A percentile compares a stretch with the other conserved stretches of the same genome.
Evolutionary conservation across 2,888 invertebrate genomes (phyloP).

Genomic region (Nymphalis polychloros): DNA sequence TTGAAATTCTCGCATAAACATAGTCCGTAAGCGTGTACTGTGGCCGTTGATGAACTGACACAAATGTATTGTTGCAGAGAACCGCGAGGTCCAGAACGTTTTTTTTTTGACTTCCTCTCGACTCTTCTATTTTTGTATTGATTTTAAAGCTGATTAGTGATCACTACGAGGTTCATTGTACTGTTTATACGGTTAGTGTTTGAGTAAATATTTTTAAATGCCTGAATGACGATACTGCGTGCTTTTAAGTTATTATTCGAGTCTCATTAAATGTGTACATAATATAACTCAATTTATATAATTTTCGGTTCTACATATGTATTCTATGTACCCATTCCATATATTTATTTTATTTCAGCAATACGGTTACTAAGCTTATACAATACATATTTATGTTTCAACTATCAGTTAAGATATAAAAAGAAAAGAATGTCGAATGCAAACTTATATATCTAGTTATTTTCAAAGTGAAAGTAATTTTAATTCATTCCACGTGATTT

Average conservation of each 20-base stretch:
- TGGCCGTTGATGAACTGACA: neutral
- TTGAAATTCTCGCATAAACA: too few relatives aligned
- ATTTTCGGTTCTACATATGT: neutral
- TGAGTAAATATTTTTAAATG: slow-evolving; percentile 3
- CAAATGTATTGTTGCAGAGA: neutral
- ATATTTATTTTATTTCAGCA: neutral
- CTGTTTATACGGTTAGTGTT: slow-evolving; percentile 8
- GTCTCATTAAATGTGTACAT: slow-evolving; percentile 16
- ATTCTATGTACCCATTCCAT: slow-evolving; percentile 14
- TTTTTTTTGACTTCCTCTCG: slow-evolving; percentile 4
- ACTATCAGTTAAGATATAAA: neutral
- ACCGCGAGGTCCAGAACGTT: neutral
- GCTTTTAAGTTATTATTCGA: slow-evolving; percentile 27
- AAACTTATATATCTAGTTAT: too few relatives aligned
- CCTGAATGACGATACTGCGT: slow-evolving; percentile 12
- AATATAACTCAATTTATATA: neutral
- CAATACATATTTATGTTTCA: too few relatives aligned
- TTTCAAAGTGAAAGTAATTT: too few relatives aligned
- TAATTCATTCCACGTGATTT: too few relatives aligned
- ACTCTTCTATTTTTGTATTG: slow-evolving; percentile 13
- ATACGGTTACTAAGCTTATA: neutral
- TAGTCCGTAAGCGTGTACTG: too few relatives aligned
- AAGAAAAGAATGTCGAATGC: neutral
- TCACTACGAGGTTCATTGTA: neutral
- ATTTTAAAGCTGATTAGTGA: neutral